phyloP scores from a whole-genome alignment of 2,888 invertebrate species.

The Cephonodes hylas region DNA sequence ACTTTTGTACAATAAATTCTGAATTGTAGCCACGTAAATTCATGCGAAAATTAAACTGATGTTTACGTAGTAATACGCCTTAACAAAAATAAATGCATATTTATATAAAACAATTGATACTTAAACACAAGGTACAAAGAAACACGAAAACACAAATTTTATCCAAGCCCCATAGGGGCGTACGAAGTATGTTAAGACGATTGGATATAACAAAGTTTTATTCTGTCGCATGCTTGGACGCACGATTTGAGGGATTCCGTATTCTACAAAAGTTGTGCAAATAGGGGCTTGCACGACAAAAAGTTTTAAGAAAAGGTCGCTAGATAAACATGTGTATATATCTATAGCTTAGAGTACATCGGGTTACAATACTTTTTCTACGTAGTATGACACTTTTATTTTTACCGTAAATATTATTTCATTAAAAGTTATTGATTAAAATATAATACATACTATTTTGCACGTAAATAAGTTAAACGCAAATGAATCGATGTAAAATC shows the following conservation, averaged over 20 bases:
- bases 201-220: conserved; percentile 22
- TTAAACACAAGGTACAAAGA: neutral
- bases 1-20: neutral
- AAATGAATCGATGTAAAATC: conserved; percentile 1
- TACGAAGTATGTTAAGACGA: conserved; percentile 1
- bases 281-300: neutral
- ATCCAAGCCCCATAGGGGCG: too few species aligned
- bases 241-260: conserved; percentile 1
- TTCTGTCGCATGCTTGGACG: neutral
- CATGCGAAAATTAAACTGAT: too few species aligned
- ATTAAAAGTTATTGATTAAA: conserved; percentile 26
- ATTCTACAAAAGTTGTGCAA: neutral
- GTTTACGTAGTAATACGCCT: too few species aligned
- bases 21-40: too few species aligned
- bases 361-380: neutral
- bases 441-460: conserved; percentile 22
- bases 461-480: neutral
- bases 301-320: neutral
- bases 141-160: neutral
- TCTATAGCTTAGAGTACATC: neutral
- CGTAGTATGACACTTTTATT: conserved; percentile 14
- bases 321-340: neutral
- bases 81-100: too few species aligned
- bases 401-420: neutral
- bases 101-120: too few species aligned